Evolutionary conservation across 2,113 vertebrate genomes (phyloP).

Genomic region (Mustelus asterias): DNA sequence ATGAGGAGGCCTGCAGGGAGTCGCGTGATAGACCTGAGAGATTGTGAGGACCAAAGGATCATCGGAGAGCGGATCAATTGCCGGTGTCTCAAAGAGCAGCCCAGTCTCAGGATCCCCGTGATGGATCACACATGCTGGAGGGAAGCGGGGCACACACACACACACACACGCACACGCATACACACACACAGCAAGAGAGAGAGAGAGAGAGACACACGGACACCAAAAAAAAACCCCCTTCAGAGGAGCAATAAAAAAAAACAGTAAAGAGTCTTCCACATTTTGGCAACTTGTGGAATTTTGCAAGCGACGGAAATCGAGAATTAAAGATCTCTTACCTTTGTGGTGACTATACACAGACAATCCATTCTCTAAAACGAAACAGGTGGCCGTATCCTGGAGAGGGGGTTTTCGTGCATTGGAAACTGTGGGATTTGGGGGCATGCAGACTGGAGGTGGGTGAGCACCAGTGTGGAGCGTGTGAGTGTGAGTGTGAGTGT

Average conservation of each 20-base stretch:
- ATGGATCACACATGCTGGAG: slow-evolving; percentile 5
- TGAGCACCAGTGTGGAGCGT: neutral
- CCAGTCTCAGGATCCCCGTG: slow-evolving; percentile 1
- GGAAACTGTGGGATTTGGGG: slow-evolving; percentile 29
- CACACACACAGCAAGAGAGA: slow-evolving; percentile 25
- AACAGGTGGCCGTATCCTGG: slow-evolving; percentile 29
- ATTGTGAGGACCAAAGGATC: neutral
- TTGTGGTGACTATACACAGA: slow-evolving; percentile 36
- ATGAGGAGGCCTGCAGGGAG: neutral
- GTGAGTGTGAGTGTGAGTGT: neutral
- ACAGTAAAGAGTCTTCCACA: neutral
- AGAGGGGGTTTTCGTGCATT: slow-evolving; percentile 21
- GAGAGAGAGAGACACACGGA: slow-evolving; percentile 49
- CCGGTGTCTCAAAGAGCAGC: neutral
- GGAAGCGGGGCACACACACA: neutral
- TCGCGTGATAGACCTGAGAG: neutral
- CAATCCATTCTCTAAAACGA: slow-evolving; percentile 28
- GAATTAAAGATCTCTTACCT: slow-evolving; percentile 34
- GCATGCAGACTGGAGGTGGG: slow-evolving; percentile 15
- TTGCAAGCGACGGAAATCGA: neutral
- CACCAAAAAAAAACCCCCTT: slow-evolving; percentile 38
- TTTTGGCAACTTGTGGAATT: slow-evolving; percentile 26
- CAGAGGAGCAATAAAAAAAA: neutral
- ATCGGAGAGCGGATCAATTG: neutral
- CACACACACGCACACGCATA: neutral